Evolutionary conservation across 1,140 invertebrate species (phyloP).

Genomic region (Tribolium castaneum): DNA sequence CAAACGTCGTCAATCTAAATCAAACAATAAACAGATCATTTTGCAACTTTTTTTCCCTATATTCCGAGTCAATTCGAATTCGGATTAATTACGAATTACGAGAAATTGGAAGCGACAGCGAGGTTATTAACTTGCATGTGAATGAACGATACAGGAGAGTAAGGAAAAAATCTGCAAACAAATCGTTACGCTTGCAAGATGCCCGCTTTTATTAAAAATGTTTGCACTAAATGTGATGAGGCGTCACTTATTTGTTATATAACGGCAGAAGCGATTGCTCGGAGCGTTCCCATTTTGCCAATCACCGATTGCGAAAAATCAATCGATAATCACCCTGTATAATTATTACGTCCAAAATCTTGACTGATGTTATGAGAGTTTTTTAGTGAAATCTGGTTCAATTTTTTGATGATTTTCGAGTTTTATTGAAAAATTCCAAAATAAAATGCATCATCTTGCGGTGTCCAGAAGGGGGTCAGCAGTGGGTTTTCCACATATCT

Average conservation of each 20-base stretch:
- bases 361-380: too few species aligned
- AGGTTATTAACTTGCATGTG: conserved; percentile 42
- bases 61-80: not conserved
- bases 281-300: not conserved
- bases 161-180: conserved; percentile 46
- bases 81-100: conserved; percentile 37
- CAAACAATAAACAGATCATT: conserved; percentile 46
- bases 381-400: not conserved
- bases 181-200: conserved; percentile 48
- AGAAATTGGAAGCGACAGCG: not conserved
- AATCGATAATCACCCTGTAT: not conserved
- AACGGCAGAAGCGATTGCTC: not conserved
- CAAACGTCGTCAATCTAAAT: conserved; percentile 42
- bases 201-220: conserved; percentile 10
- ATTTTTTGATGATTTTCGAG: not conserved
- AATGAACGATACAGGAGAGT: conserved; percentile 49
- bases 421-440: too few species aligned
- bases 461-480: not conserved
- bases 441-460: not conserved
- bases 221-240: conserved; percentile 12
- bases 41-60: conserved; percentile 42
- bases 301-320: not conserved
- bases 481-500: not conserved
- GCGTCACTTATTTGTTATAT: not conserved
- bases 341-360: too few species aligned